Conservation (phyloP, 64 coral and sea anemone species). For the Montipora efflorescens region DNA sequence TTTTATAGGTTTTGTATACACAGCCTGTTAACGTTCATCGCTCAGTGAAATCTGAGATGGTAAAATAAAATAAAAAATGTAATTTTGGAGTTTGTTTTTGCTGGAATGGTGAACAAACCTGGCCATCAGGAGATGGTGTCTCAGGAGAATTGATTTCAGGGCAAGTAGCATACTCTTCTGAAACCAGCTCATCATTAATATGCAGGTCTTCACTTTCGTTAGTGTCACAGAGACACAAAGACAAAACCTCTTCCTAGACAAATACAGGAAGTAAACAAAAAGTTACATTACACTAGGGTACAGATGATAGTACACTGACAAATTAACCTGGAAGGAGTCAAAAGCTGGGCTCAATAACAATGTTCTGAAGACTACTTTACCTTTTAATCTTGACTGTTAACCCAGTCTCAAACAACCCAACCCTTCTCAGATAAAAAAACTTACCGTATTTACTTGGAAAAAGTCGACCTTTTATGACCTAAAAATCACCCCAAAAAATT, state of each 20-base stretch:
- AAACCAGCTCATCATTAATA: conserved; percentile 85
- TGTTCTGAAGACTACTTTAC: no score
- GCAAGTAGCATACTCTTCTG: conserved; percentile 81
- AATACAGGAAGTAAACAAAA: not conserved
- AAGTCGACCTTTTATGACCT: no score
- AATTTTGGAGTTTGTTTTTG: not conserved
- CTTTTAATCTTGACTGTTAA: no score
- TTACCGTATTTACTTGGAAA: no score
- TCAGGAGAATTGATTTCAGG: conserved; percentile 61
- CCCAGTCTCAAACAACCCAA: no score
- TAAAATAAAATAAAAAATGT: not conserved
- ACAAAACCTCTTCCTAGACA: conserved; percentile 73
- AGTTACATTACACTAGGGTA: not conserved
- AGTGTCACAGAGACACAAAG: conserved; percentile 89
- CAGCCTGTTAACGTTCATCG: no score
- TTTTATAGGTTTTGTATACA: no score
- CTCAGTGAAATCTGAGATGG: no score
- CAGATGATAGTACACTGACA: not conserved
- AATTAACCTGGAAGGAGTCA: no score
- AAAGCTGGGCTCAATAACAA: no score
- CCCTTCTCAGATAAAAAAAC: no score
- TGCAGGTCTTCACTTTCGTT: conserved; percentile 81
- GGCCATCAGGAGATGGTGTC: conserved; percentile 36
- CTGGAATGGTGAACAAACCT: not conserved
- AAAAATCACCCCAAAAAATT: no score